Evolutionary conservation across 2,888 invertebrate species (phyloP).

Genomic region (Epinotia brunnichana): DNA sequence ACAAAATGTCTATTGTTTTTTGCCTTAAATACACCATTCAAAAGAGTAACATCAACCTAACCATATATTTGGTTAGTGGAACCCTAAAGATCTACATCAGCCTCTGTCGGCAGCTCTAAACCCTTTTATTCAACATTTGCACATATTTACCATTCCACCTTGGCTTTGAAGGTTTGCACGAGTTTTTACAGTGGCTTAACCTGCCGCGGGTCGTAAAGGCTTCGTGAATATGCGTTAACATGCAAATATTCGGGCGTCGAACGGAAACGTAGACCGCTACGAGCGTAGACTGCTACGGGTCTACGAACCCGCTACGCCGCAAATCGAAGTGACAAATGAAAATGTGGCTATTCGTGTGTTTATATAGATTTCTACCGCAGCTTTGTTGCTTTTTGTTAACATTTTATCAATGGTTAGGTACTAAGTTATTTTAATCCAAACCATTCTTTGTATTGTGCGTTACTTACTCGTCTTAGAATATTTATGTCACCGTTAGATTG

Average conservation of each 20-base stretch:
- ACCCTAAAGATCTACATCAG: not conserved
- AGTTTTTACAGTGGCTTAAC: constrained; percentile 35
- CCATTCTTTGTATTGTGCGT: not conserved
- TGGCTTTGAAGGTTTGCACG: constrained; percentile 8
- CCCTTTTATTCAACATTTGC: constrained; percentile 20
- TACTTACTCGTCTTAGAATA: not conserved
- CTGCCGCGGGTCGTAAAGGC: constrained; percentile 31
- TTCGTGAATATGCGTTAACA: constrained; percentile 32
- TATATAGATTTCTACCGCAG: not conserved
- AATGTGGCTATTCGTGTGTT: not conserved
- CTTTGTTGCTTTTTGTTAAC: not conserved
- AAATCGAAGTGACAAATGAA: constrained; percentile 4
- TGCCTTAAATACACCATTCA: not conserved
- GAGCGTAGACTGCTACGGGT: constrained; percentile 20
- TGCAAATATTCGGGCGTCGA: constrained; percentile 26
- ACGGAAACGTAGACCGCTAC: constrained; percentile 27
- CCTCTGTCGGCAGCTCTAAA: not conserved
- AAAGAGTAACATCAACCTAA: not conserved
- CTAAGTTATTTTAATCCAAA: not conserved
- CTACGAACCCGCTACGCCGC: constrained; percentile 27
- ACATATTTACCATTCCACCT: constrained; percentile 31
- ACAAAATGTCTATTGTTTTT: not conserved
- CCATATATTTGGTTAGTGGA: not conserved
- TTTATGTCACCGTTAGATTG: no score
- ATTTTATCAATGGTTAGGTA: not conserved